Base-by-base conservation (phyloP, 2,888 invertebrate species). In the Iselma pallidipennis region DNA sequence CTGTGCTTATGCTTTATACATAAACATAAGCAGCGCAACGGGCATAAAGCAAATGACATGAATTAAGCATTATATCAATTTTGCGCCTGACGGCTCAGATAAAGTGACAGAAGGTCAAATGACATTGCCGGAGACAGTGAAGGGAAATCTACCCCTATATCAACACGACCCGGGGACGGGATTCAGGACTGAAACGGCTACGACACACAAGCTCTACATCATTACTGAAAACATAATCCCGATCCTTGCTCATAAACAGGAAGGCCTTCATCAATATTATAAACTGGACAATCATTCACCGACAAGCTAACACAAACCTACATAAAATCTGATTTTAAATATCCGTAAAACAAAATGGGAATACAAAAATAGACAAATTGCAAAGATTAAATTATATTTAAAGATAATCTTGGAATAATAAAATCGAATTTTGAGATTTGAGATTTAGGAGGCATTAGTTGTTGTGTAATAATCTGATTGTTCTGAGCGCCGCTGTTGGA, bases 31-130 rank as follows among this genome's bases (percentile, higher is more conserved):
- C 74, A 69, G 61, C 67, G 67, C 66, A 62, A 66, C 70, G 60
- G 67, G 71, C 74, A 72, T 74, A 72, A 66, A 75, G 74, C 71
- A 74, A 78, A 76, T 75, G 76, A 78, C 78, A 80, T 77, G 79
- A 79, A 80, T 80, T 79, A 79, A 74, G 77, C 79, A 80, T 80
- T 81, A 80, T 80, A 80, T 81, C 79, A 81, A 81, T 81, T 81
- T 81, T 76, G 80, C 77, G 80, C 81, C 74, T 80, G 81, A 79
- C 78, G 73, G 76, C 74, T 71, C 77, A 74, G 76, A 78, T 78
- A 76, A 76, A 78, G 78, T 78, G 80, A 80, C 81, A 81, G 80
- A 80, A 81, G 81, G 81, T 81, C 78, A 78, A 78, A 79, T 78
- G 76, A 76, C 75, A 72, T 71, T 73, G 60, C 68, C 70, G 69